Percentiles rank a stretch among this genome's conserved stretches.
phyloP scores from a whole-genome alignment of 1,140 invertebrate genomes.

The Gryllus bimaculatus region DNA sequence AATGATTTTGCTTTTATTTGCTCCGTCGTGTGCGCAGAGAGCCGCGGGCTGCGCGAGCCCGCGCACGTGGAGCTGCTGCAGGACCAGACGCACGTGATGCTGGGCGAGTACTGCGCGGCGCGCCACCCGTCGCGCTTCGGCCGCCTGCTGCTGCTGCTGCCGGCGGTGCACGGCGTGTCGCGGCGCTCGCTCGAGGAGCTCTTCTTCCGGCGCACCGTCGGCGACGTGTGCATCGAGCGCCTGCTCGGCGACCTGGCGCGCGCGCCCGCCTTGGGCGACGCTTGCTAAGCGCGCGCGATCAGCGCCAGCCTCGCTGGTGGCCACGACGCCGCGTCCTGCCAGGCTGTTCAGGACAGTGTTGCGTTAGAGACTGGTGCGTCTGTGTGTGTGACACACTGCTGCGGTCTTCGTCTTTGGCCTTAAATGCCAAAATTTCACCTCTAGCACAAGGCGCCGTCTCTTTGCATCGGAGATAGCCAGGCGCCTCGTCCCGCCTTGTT shows the following conservation, averaged over 20 bases:
- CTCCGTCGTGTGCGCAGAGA: constrained; percentile 46
- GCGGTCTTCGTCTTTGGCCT: too few relatives aligned
- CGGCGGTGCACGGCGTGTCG: constrained; percentile 45
- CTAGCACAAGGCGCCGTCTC: too few relatives aligned
- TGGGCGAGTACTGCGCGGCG: constrained; percentile 50
- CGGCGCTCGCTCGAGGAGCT: constrained; percentile 50
- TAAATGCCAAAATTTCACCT: too few relatives aligned
- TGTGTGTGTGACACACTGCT: too few relatives aligned
- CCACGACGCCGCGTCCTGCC: too few relatives aligned
- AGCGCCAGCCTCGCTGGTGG: too few relatives aligned
- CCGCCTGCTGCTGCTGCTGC: constrained; percentile 56
- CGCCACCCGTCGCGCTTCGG: constrained; percentile 55
- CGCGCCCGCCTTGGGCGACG: background rate
- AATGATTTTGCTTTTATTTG: too few relatives aligned
- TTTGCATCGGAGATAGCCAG: too few relatives aligned
- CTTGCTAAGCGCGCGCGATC: background rate
- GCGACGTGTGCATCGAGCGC: constrained; percentile 57
- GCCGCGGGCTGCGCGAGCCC: constrained; percentile 48
- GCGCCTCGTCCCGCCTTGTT: too few relatives aligned
- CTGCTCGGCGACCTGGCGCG: constrained; percentile 50
- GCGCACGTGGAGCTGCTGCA: constrained; percentile 58
- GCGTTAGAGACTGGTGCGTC: too few relatives aligned
- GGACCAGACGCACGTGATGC: constrained; percentile 65
- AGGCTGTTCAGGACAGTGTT: too few relatives aligned
- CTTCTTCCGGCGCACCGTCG: constrained; percentile 59